Evolutionary conservation across 2,113 vertebrate species (phyloP), one percentile per base, ranked within the genome.

Genomic region (Misgurnus mizolepis): DNA sequence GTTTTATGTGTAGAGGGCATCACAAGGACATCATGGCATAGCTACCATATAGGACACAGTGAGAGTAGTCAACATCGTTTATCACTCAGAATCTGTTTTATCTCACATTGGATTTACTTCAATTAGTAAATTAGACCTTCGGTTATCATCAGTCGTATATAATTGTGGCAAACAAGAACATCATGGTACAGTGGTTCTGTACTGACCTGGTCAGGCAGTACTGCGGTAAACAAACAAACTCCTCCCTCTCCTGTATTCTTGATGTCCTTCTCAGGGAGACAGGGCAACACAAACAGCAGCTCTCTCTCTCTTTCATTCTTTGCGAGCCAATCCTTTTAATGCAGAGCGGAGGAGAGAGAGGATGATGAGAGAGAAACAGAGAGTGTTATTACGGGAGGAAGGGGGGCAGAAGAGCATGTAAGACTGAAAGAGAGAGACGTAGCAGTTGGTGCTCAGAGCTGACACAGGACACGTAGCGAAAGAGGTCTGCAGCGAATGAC

Each of bases 401-500:
- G 67, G 74, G 27, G 79, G 89, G 66, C 7, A 41, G 22, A 12
- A 27, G 41, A 17, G 50, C 55, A n/a, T 15, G 50, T 14, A 56
- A 45, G 47, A 61, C 62, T 22, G 58, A 67, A 70, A 27, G 18
- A 76, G 53, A 7, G 47, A 78, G 78, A 67, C 6, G n/a, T n/a
- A 58, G 55, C 55, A 71, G 76, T 71, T 49, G 67, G 56, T 84
- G 76, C 68, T 67, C 60, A 66, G 45, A 76, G 81, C 67, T 84
- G 79, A 34, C 82, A 62, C 53, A 76, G 82, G 73, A 73, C 79
- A 58, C 43, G 34, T 84, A 81, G 83, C 2, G 27, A 69, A 40
- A 40, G 76, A 88, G 80, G 85, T 79, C 86, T 47, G 90, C 89
- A 91, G 58, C 87, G 88, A 88, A 89, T 85, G 86, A 87, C 85